A percentile compares a stretch with the other conserved stretches of the same genome.
Conservation (phyloP, 2,888 invertebrate species). For the Ligdia adustata region DNA sequence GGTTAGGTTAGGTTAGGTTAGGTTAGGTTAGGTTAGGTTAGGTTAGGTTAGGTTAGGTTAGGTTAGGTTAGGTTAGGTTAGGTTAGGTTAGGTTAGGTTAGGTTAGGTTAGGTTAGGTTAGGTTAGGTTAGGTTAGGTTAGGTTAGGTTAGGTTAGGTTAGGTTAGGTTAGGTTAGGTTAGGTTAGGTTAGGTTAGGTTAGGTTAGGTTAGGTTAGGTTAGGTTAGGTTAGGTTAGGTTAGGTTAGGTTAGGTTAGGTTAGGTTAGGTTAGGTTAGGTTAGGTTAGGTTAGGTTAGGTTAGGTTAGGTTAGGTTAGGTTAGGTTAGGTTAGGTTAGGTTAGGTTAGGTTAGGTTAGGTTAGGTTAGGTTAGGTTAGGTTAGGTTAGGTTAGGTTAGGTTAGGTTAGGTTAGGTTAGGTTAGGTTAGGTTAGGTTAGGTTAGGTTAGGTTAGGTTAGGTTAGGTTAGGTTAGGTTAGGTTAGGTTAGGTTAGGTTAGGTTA, state of each 20-base stretch:
- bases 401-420: slow-evolving; percentile 35
- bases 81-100: slow-evolving; percentile 29
- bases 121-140: slow-evolving; percentile 32
- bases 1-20: slow-evolving; percentile 26
- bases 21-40: slow-evolving; percentile 26
- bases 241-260: slow-evolving; percentile 31
- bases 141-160: slow-evolving; percentile 31
- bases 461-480: slow-evolving; percentile 31
- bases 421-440: slow-evolving; percentile 35
- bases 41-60: slow-evolving; percentile 25
- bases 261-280: slow-evolving; percentile 31
- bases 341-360: slow-evolving; percentile 27
- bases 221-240: slow-evolving; percentile 33
- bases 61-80: slow-evolving; percentile 27
- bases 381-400: slow-evolving; percentile 35
- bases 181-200: slow-evolving; percentile 29
- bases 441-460: slow-evolving; percentile 32
- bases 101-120: slow-evolving; percentile 30
- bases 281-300: slow-evolving; percentile 30
- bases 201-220: slow-evolving; percentile 33
- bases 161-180: slow-evolving; percentile 32
- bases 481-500: slow-evolving; percentile 32
- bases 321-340: slow-evolving; percentile 35
- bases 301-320: slow-evolving; percentile 34
- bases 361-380: slow-evolving; percentile 35